phyloP scores from a whole-genome alignment of 2,888 invertebrate genomes.

The Sinhomidia bicolor region DNA sequence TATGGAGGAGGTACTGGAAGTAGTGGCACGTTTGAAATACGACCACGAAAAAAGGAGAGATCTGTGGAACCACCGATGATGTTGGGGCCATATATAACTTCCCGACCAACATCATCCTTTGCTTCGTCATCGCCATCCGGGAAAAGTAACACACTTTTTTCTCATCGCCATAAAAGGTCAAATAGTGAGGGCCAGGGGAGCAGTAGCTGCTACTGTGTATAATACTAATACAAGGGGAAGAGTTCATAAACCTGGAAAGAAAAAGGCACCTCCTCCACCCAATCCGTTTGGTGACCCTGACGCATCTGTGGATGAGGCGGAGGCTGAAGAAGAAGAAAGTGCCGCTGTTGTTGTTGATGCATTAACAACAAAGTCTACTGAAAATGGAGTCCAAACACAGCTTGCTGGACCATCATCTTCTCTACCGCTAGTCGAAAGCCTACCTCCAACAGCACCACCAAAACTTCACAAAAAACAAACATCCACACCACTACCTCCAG shows the following conservation, averaged over 20 bases:
- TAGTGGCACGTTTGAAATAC: slow-evolving; percentile 54
- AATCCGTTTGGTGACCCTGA: slow-evolving; percentile 79
- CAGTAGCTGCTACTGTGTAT: neutral
- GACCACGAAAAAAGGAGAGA: slow-evolving; percentile 61
- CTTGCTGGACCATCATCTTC: neutral
- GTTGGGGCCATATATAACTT: too few relatives aligned
- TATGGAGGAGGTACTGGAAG: neutral
- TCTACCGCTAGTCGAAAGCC: neutral
- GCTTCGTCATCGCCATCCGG: neutral
- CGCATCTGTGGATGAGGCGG: neutral
- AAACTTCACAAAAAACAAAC: neutral
- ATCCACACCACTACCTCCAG: neutral
- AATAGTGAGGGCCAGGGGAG: slow-evolving; percentile 41
- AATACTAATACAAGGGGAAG: slow-evolving; percentile 61
- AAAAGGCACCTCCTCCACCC: slow-evolving; percentile 79
- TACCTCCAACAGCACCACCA: neutral
- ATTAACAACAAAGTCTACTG: neutral
- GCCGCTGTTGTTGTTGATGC: neutral
- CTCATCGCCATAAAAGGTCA: slow-evolving; percentile 52
- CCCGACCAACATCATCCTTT: slow-evolving; percentile 46
- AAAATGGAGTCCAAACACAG: too few relatives aligned
- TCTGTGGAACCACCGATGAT: slow-evolving; percentile 39
- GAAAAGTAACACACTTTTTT: neutral
- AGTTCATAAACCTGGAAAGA: slow-evolving; percentile 74
- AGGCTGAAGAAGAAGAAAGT: neutral